Conservation (phyloP, 23 tunicate genomes). For the Clavelina lepadiformis region DNA sequence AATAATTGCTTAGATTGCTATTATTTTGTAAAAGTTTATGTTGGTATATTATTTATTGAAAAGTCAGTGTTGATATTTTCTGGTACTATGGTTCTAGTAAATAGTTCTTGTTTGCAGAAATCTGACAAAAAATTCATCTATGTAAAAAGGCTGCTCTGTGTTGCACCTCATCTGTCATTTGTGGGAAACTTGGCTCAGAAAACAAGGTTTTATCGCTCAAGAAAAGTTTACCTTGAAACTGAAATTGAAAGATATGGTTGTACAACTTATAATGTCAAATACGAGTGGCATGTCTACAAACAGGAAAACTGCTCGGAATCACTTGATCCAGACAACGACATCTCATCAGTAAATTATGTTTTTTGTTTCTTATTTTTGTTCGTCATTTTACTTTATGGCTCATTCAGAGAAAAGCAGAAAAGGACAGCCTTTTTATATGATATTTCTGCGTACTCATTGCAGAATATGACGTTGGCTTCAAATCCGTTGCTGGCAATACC, state of each 20-base stretch:
- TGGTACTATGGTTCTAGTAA: too few relatives aligned
- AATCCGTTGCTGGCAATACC: slow-evolving; percentile 36
- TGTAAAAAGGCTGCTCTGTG: slow-evolving; percentile 58
- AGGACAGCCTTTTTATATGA: too few relatives aligned
- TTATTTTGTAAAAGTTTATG: too few relatives aligned
- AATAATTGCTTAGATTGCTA: too few relatives aligned
- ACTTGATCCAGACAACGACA: slow-evolving; percentile 6
- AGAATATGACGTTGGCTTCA: too few relatives aligned
- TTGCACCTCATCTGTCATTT: slow-evolving; percentile 37
- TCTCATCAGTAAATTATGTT: neutral
- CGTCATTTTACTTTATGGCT: too few relatives aligned
- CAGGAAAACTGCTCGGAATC: slow-evolving; percentile 23
- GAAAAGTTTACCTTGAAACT: slow-evolving; percentile 44
- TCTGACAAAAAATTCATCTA: neutral
- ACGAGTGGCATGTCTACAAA: slow-evolving; percentile 39
- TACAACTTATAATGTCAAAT: slow-evolving; percentile 34
- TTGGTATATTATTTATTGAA: too few relatives aligned
- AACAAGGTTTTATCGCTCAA: slow-evolving; percentile 58
- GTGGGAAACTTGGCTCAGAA: slow-evolving; percentile 18
- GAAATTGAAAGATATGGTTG: slow-evolving; percentile 49
- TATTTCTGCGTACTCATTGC: too few relatives aligned
- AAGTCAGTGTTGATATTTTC: too few relatives aligned
- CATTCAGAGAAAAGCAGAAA: too few relatives aligned
- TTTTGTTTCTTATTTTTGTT: too few relatives aligned
- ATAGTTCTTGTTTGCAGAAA: neutral